Conservation (phyloP, 2,888 invertebrate species). For the Mythimna loreyi region DNA sequence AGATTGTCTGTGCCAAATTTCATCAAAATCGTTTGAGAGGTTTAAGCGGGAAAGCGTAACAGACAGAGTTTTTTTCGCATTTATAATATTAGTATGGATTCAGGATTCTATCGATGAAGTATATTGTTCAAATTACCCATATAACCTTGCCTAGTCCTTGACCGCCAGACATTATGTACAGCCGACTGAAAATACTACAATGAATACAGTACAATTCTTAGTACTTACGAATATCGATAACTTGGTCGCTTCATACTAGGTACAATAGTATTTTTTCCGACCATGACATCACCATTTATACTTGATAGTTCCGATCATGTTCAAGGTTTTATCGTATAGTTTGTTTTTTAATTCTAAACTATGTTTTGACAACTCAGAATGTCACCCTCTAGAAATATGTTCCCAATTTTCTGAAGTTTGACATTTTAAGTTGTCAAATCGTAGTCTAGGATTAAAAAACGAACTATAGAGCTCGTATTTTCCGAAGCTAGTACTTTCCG, state of each 20-base stretch:
- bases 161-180: not conserved
- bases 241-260: conserved; percentile 1
- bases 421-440: too few species aligned
- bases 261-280: conserved; percentile 11
- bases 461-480: conserved; percentile 2
- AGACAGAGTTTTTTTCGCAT: too few species aligned
- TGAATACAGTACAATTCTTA: too few species aligned
- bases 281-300: conserved; percentile 5
- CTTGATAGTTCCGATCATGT: not conserved
- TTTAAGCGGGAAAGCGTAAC: too few species aligned
- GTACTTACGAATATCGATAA: conserved; percentile 11
- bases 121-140: not conserved
- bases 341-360: too few species aligned
- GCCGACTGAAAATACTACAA: conserved; percentile 2
- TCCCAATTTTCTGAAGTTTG: too few species aligned
- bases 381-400: too few species aligned
- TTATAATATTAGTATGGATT: too few species aligned
- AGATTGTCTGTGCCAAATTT: too few species aligned
- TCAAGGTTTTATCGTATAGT: not conserved
- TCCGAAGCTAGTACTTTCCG: conserved; percentile 4
- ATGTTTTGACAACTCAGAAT: too few species aligned
- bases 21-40: too few species aligned
- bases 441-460: too few species aligned
- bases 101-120: not conserved
- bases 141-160: not conserved